Evolutionary conservation across 2,113 vertebrate genomes (phyloP).

Genomic region (Ophthalmolycus amberensis): DNA sequence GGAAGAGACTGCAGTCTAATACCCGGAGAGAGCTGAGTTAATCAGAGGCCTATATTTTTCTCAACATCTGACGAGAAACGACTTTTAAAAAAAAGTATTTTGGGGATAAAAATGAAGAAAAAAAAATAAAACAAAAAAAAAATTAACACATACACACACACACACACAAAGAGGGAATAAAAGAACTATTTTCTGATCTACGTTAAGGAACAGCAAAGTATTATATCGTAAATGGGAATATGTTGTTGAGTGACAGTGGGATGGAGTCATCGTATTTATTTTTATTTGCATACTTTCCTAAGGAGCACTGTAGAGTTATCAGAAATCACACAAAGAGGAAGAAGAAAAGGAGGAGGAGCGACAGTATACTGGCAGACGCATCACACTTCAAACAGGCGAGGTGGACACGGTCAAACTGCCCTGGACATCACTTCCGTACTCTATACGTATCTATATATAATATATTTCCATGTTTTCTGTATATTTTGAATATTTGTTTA

Average conservation of each 20-base stretch:
- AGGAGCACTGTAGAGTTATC: conserved; percentile 76
- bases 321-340: conserved; percentile 68
- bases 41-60: conserved; percentile 87
- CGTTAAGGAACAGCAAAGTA: conserved; percentile 66
- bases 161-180: conserved; percentile 65
- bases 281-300: conserved; percentile 84
- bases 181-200: conserved; percentile 84
- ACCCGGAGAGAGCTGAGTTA: conserved; percentile 72
- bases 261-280: conserved; percentile 77
- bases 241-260: conserved; percentile 75
- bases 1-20: conserved; percentile 64
- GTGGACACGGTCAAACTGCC: conserved; percentile 83
- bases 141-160: background rate
- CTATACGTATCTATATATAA: conserved; percentile 78
- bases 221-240: conserved; percentile 70
- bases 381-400: conserved; percentile 46
- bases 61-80: conserved; percentile 78
- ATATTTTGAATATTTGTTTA: conserved; percentile 85
- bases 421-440: conserved; percentile 83
- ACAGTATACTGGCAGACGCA: conserved; percentile 52
- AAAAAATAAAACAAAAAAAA: conserved; percentile 55
- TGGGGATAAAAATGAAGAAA: conserved; percentile 79
- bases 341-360: conserved; percentile 43
- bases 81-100: conserved; percentile 85
- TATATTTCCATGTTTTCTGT: conserved; percentile 83